Conservation (phyloP, 2,888 invertebrate genomes). For the Zygogramma bicolorata region DNA sequence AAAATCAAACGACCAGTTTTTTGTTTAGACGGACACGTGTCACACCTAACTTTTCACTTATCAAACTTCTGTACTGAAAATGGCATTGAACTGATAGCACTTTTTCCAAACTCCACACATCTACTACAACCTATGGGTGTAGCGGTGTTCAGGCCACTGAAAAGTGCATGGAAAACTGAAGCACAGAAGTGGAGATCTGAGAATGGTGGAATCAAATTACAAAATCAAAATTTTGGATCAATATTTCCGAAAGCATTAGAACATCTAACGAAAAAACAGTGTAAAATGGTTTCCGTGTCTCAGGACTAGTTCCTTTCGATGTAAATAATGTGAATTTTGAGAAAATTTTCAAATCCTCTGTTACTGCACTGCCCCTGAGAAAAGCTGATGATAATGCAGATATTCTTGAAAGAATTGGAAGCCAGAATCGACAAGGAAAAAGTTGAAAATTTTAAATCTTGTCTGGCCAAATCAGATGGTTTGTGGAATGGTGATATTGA, state of each 20-base stretch:
- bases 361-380: neutral
- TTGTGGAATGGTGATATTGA: neutral
- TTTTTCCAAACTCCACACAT: too few species aligned
- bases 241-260: constrained; percentile 22
- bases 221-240: constrained; percentile 24
- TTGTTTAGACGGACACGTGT: constrained; percentile 27
- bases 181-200: constrained; percentile 26
- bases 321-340: neutral
- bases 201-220: constrained; percentile 23
- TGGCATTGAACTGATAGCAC: constrained; percentile 24
- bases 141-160: constrained; percentile 33
- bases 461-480: neutral
- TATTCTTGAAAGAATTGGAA: neutral
- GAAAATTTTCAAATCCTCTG: neutral
- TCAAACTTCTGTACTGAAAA: constrained; percentile 31
- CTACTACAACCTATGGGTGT: constrained; percentile 35
- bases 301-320: neutral
- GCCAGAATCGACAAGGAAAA: neutral
- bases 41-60: constrained; percentile 27
- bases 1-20: constrained; percentile 17
- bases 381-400: neutral
- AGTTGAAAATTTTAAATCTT: neutral
- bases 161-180: constrained; percentile 28
- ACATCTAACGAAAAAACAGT: constrained; percentile 8
- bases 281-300: neutral